A percentile compares a stretch with the other conserved stretches of the same genome.
Evolutionary conservation across 92 coral and sea anemone species (phyloP).

Genomic region (Bergia sp.): DNA sequence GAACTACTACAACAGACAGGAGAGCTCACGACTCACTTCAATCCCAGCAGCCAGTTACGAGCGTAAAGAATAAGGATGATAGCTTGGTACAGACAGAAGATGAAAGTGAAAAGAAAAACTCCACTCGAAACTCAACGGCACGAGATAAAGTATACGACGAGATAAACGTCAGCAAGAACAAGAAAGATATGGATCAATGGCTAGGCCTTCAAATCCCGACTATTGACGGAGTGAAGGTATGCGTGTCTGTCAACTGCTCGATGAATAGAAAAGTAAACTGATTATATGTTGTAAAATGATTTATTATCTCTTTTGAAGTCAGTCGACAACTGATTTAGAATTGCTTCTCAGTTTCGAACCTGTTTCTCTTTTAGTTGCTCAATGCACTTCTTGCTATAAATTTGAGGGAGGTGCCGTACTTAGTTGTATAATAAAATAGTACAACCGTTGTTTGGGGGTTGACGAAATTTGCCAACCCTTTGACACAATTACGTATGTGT

Average conservation of each 20-base stretch:
- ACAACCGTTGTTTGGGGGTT: too few relatives aligned
- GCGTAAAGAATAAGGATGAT: neutral
- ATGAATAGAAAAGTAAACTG: neutral
- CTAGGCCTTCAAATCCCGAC: conserved; percentile 71
- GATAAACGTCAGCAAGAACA: neutral
- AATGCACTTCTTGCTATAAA: too few relatives aligned
- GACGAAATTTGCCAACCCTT: too few relatives aligned
- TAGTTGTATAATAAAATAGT: too few relatives aligned
- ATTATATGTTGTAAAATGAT: neutral
- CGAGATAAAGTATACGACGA: conserved; percentile 17
- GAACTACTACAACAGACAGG: neutral
- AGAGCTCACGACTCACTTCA: neutral
- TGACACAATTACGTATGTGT: too few relatives aligned
- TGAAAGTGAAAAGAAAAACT: neutral
- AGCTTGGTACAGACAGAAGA: neutral
- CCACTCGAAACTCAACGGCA: neutral
- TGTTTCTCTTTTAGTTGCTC: too few relatives aligned
- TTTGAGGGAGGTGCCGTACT: too few relatives aligned
- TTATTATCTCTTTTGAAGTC: neutral
- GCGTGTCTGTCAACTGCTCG: neutral
- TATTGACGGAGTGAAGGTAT: conserved; percentile 76
- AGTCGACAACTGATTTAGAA: neutral
- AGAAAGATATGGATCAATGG: conserved; percentile 46
- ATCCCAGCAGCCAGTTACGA: neutral
- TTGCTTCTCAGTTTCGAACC: neutral